Conservation (phyloP, 2,113 vertebrate species). For the Ammospiza caudacuta region DNA sequence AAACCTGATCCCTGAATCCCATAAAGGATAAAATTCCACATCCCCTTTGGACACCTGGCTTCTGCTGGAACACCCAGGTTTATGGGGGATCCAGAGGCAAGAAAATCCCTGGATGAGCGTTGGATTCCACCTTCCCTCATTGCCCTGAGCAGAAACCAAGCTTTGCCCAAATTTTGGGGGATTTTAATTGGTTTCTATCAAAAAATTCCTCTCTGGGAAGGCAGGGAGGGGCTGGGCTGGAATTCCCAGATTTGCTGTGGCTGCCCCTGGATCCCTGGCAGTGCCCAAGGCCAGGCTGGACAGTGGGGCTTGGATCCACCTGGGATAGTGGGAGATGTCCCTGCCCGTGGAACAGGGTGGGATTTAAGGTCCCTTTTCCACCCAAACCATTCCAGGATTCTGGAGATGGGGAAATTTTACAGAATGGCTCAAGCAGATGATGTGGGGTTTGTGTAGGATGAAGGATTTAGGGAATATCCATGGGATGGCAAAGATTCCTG, state of each 20-base stretch:
- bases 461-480: neutral
- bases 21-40: accelerated
- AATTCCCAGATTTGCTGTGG: neutral
- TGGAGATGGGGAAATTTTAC: neutral
- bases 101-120: accelerated
- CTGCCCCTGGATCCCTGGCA: neutral
- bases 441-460: neutral
- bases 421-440: neutral
- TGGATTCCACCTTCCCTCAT: neutral
- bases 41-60: neutral
- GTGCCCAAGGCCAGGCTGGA: neutral
- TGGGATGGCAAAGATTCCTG: neutral
- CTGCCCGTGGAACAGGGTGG: accelerated
- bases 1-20: neutral
- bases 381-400: neutral
- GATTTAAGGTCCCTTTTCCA: neutral
- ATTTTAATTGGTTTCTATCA: neutral
- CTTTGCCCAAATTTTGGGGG: neutral
- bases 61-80: neutral
- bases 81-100: accelerated
- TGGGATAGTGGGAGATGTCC: accelerated
- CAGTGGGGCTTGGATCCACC: accelerated
- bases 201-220: neutral
- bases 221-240: neutral
- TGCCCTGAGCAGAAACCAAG: neutral